Evolutionary conservation across 2,797 vertebrate species (phyloP).

Genomic region (Hydrolagus colliei): DNA sequence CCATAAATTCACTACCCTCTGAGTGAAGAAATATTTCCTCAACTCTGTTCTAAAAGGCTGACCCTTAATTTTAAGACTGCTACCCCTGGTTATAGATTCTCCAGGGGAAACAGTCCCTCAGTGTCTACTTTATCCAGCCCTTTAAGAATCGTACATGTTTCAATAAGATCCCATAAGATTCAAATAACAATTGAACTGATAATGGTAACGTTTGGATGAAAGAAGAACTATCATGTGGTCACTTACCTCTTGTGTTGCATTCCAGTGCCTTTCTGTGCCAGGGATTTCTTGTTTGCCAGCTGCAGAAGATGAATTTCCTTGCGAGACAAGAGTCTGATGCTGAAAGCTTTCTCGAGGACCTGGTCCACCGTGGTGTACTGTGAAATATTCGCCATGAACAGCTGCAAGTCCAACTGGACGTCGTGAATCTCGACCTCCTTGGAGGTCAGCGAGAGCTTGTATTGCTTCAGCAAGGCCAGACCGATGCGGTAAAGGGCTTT

Average conservation of each 20-base stretch:
- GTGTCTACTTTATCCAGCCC: no score
- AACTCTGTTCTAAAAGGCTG: no score
- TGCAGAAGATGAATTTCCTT: slow-evolving; percentile 76
- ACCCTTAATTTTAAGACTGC: no score
- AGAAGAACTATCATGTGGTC: neutral
- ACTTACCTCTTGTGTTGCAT: slow-evolving; percentile 66
- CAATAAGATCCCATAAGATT: no score
- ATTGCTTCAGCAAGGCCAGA: slow-evolving; percentile 69
- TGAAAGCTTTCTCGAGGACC: slow-evolving; percentile 68
- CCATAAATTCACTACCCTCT: no score
- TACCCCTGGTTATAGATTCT: no score
- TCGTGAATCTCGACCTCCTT: slow-evolving; percentile 61
- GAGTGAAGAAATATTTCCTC: no score
- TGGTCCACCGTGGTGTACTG: slow-evolving; percentile 55
- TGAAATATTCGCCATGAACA: slow-evolving; percentile 61
- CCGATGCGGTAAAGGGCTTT: slow-evolving; percentile 80
- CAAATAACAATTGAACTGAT: no score
- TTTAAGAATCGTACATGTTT: no score
- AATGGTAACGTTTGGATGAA: no score
- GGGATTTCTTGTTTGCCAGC: slow-evolving; percentile 69
- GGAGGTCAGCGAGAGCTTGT: slow-evolving; percentile 59
- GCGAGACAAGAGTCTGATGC: slow-evolving; percentile 68
- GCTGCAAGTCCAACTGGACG: slow-evolving; percentile 65
- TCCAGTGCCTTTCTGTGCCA: slow-evolving; percentile 68
- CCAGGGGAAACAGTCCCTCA: no score